Percentiles rank a stretch among this genome's conserved stretches.
phyloP scores from a whole-genome alignment of 92 coral and sea anemone species.

The Parazoanthus darwini region DNA sequence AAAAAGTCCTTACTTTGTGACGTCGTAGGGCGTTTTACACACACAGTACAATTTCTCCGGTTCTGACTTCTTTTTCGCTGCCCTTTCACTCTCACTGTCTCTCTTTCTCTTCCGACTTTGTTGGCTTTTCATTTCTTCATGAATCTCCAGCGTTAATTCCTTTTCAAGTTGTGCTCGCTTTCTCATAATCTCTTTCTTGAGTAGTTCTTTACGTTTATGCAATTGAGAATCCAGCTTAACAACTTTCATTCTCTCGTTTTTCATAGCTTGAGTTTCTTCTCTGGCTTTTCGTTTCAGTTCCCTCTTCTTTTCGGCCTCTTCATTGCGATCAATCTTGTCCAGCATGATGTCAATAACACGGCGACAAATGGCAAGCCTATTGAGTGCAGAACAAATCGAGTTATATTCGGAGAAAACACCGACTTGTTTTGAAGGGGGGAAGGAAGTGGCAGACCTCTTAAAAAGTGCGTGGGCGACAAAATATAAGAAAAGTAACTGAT shows the following conservation, averaged over 20 bases:
- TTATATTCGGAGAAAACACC: no score
- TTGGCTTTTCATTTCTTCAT: conserved; percentile 54
- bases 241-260: conserved; percentile 73
- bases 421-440: neutral
- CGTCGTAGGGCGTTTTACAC: conserved; percentile 91
- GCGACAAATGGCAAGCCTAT: conserved; percentile 78
- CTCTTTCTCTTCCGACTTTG: conserved; percentile 54
- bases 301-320: conserved; percentile 72
- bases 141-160: conserved; percentile 75
- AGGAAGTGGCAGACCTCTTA: neutral
- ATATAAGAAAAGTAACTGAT: neutral
- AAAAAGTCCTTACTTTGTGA: conserved; percentile 64
- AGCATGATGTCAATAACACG: conserved; percentile 81
- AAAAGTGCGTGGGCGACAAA: neutral
- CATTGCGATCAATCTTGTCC: conserved; percentile 89
- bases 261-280: conserved; percentile 67
- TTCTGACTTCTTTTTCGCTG: conserved; percentile 67
- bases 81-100: conserved; percentile 52
- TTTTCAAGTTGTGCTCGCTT: conserved; percentile 90
- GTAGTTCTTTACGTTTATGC: conserved; percentile 86
- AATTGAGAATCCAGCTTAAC: conserved; percentile 76
- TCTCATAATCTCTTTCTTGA: conserved; percentile 86
- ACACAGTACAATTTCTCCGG: conserved; percentile 77
- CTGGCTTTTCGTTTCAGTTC: conserved; percentile 77
- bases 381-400: neutral